These are phyloP conservation scores for Vespertilio murinus DNA, from an alignment of 2,797 vertebrate genomes.

Conservation along the genomic window DNA sequence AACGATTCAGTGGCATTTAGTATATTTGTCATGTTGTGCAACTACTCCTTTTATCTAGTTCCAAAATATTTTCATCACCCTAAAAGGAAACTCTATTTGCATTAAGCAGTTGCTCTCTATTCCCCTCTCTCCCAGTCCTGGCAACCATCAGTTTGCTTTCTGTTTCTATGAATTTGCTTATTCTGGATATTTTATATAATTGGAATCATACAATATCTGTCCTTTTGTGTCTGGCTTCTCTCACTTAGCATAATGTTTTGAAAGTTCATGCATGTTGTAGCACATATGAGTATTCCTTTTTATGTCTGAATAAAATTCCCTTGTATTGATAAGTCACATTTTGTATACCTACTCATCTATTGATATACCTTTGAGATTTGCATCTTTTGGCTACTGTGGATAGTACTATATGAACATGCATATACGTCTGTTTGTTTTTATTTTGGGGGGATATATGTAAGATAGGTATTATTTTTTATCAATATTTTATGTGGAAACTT, in stretches of 20 bases:
- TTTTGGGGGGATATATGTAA: not conserved
- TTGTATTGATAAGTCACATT: not conserved
- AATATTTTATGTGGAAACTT: not conserved
- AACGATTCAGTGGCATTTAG: not conserved
- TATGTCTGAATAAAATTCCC: not conserved
- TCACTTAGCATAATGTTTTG: slow-evolving; percentile 5
- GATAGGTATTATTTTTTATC: not conserved
- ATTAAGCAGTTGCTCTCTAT: not conserved
- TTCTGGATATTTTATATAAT: not conserved
- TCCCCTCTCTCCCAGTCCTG: not conserved
- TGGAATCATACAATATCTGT: not conserved
- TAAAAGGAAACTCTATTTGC: not conserved
- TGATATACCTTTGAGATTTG: not conserved
- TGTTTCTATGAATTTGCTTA: not conserved
- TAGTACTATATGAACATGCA: not conserved
- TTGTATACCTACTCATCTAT: not conserved
- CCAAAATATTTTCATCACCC: not conserved
- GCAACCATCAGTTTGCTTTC: not conserved
- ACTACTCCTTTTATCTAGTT: not conserved
- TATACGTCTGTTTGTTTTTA: not conserved
- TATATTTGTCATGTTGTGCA: not conserved
- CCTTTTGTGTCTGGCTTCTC: not conserved
- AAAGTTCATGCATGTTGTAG: not conserved
- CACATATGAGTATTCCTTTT: not conserved
- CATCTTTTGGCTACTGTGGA: not conserved